Percentiles rank a stretch among this genome's conserved stretches.
Conservation (phyloP, 2,888 invertebrate species). For the Alentia gelatinosa region DNA sequence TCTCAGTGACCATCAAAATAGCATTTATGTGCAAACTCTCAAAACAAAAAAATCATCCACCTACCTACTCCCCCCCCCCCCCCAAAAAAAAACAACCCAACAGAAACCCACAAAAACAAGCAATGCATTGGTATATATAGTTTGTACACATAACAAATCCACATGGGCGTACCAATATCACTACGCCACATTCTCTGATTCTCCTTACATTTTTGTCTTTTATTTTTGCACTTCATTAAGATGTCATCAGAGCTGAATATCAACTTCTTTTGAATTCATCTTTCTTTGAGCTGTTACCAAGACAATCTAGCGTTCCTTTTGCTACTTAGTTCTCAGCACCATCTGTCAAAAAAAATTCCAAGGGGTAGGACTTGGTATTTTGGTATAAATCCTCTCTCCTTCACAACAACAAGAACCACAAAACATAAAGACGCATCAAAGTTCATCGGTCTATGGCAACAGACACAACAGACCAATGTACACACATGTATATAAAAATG, state of each 20-base stretch:
- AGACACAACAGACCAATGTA: background rate
- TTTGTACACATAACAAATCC: background rate
- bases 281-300: conserved; percentile 16
- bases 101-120: too few species aligned
- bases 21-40: background rate
- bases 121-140: background rate
- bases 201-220: too few species aligned
- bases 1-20: background rate
- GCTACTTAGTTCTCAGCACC: conserved; percentile 49
- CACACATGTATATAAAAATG: conserved; percentile 23
- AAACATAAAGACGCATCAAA: background rate
- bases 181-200: background rate
- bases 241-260: conserved; percentile 2
- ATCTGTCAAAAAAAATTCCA: conserved; percentile 23
- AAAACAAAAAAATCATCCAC: background rate
- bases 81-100: too few species aligned
- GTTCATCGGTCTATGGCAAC: background rate
- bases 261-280: conserved; percentile 27
- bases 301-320: background rate
- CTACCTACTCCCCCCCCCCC: too few species aligned
- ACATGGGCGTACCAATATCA: background rate
- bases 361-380: background rate
- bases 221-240: background rate
- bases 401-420: too few species aligned
- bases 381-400: background rate